Base-by-base conservation (phyloP, 30 jellyfish, hydroid and myxozoan species). In the Turritopsis rubra region DNA sequence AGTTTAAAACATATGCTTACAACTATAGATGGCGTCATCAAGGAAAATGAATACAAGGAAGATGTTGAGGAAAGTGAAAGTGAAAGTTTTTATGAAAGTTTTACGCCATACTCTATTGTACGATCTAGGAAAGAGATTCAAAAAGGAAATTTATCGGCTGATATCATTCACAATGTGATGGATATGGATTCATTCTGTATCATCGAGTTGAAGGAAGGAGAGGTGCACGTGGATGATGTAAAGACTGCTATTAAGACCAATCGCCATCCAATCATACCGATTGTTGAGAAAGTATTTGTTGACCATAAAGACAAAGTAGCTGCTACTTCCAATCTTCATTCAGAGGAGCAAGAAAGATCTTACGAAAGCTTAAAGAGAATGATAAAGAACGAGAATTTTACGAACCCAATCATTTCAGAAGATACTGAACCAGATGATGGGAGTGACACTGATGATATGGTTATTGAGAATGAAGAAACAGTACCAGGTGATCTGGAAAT, bases 81-180 rank as follows among this genome's bases (percentile, higher is more conserved):
- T 9, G 28, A 16, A 68, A 0, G 9, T n/a, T n/a, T 22, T 19
- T 68, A 68, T 68, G 77, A 68, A n/a, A 68, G 30, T 68, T 68
- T 68, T 68, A 68, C 77, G 8, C 77, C 77, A 22, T 68, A 68
- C 77, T 68, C 77, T 22, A 68, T 68, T 17, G 30, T 68, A 16
- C 9, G 30, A 22, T n/a, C 28, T 27, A 68, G 77, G 21, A 68
- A 68, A 68, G 77, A 68, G 19, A 27, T 68, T 68, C 77, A 27
- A 68, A 68, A 68, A 1, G 19, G 21, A 27, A 68, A 60, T 18
- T 60, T 21, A 60, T 60, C 77, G 0, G 8, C 60, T 41, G 60
- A 41, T 41, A 41, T 3, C 60, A 41, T 41, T 13, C 9, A 13
- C 60, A 13, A 41, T 41, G 60, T 41, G 60, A 13, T 41, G 5